Percentiles rank a stretch among this genome's conserved stretches.
Conservation (phyloP, 2,888 invertebrate species). For the Ormyrus labotus region DNA sequence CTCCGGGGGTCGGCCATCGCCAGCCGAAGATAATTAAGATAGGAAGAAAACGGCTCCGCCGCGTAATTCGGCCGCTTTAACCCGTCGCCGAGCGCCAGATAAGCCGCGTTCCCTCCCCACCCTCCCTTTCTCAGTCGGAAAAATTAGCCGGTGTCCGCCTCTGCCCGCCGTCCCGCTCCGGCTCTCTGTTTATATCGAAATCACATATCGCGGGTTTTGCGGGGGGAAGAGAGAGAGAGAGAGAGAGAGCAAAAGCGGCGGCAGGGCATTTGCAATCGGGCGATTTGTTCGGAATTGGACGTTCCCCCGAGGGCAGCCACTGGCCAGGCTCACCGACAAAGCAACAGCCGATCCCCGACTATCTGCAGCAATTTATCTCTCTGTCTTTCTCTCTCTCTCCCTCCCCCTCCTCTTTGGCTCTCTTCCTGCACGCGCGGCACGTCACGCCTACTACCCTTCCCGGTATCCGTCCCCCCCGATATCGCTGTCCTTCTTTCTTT, state of each 20-base stretch:
- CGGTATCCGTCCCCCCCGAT: no score
- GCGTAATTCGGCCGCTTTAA: neutral
- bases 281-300: constrained; percentile 47
- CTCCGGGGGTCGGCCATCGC: neutral
- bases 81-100: neutral
- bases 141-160: neutral
- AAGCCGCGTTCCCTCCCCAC: neutral
- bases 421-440: neutral
- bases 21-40: constrained; percentile 24
- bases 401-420: neutral
- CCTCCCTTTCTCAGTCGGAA: neutral
- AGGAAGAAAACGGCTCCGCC: neutral
- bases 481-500: no score
- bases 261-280: constrained; percentile 36
- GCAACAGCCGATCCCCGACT: constrained; percentile 28
- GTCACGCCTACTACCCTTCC: neutral
- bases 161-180: neutral
- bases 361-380: constrained; percentile 48
- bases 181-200: constrained; percentile 7
- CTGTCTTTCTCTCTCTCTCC: constrained; percentile 21
- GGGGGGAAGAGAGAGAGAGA: neutral
- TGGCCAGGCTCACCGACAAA: neutral
- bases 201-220: constrained; percentile 10
- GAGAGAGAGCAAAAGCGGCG: neutral
- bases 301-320: constrained; percentile 23